These are phyloP conservation scores for Gambusia holbrooki DNA, from an alignment of 2,113 vertebrate genomes.

Conservation along the genomic window DNA sequence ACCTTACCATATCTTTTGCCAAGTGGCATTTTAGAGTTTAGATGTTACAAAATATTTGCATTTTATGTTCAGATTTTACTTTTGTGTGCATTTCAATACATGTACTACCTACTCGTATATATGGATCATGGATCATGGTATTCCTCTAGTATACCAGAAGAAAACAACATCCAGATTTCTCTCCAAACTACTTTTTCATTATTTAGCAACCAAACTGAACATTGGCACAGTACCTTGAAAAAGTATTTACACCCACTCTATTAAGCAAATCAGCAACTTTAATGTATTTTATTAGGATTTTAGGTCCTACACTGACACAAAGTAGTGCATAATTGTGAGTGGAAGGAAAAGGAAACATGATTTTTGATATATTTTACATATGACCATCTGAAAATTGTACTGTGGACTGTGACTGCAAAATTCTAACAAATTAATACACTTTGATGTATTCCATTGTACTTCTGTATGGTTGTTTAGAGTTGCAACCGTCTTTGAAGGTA, in stretches of 20 bases:
- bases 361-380: too few relatives aligned
- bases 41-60: constrained; percentile 23
- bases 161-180: constrained; percentile 30
- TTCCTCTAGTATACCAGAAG: constrained; percentile 3
- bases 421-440: neutral
- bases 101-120: constrained; percentile 23
- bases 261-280: neutral
- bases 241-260: neutral
- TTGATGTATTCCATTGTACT: neutral
- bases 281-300: neutral
- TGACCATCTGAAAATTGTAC: neutral
- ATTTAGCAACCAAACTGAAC: constrained; percentile 14
- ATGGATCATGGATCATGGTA: neutral
- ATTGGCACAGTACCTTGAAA: neutral
- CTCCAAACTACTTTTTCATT: constrained; percentile 28
- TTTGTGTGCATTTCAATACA: constrained; percentile 26
- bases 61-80: constrained; percentile 32
- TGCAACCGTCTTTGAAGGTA: too few relatives aligned
- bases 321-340: neutral
- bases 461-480: neutral
- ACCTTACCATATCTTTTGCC: constrained; percentile 52
- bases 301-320: neutral
- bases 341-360: neutral
- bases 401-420: neutral
- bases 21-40: constrained; percentile 37